These are phyloP conservation scores for Vidua chalybeata DNA, from an alignment of 2,113 vertebrate genomes.

Conservation along the genomic window DNA sequence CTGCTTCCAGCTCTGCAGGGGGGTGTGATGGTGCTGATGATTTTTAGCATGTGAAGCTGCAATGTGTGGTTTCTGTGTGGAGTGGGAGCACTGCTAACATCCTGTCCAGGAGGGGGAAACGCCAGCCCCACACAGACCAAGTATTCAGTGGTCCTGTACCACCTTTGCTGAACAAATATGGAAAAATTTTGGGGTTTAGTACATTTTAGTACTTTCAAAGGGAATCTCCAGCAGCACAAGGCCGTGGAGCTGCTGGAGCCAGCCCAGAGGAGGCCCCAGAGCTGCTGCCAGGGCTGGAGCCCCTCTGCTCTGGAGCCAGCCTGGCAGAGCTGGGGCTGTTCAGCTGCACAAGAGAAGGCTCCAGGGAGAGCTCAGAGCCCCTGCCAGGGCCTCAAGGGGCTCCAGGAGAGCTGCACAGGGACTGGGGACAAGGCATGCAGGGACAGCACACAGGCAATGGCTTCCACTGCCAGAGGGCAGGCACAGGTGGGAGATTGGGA, in stretches of 20 bases:
- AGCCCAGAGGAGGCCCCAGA: not conserved
- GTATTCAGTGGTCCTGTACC: not conserved
- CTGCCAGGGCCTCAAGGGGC: not conserved
- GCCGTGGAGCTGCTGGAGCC: not conserved
- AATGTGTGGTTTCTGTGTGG: not conserved
- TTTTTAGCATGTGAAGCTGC: rapidly evolving
- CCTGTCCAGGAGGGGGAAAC: not conserved
- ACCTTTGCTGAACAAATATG: not conserved
- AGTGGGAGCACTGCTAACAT: not conserved
- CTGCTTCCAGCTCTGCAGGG: not conserved
- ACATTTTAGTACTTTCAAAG: not conserved
- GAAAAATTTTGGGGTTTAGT: not conserved
- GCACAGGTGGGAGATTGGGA: rapidly evolving
- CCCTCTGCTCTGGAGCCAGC: not conserved
- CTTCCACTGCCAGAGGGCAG: not conserved
- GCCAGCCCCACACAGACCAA: not conserved
- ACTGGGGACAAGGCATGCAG: not conserved
- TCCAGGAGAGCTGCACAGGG: not conserved
- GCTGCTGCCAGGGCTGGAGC: not conserved
- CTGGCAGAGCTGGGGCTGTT: not conserved
- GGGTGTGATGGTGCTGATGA: not conserved
- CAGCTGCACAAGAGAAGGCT: not conserved
- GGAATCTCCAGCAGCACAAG: not conserved
- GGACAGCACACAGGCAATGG: not conserved
- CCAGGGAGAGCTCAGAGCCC: not conserved